Conservation (phyloP, 2,888 invertebrate genomes). For the Cactoblastis cactorum region DNA sequence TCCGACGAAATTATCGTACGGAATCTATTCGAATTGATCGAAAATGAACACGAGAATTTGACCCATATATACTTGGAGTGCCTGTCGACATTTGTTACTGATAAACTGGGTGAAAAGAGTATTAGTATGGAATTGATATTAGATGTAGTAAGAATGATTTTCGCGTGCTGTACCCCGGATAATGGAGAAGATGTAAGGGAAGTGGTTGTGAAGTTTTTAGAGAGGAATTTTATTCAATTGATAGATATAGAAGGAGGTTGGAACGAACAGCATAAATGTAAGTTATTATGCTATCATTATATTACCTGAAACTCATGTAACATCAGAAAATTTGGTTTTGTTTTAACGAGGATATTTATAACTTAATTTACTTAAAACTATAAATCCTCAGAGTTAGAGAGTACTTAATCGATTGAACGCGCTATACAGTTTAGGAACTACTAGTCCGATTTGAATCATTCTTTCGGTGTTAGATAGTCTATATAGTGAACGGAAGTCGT, state of each 20-base stretch:
- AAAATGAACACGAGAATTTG: constrained; percentile 49
- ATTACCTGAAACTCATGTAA: too few relatives aligned
- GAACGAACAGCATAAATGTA: constrained; percentile 39
- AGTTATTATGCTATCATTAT: too few relatives aligned
- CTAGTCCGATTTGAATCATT: too few relatives aligned
- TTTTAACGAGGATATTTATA: too few relatives aligned
- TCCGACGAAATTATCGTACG: constrained; percentile 33
- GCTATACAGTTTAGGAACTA: too few relatives aligned
- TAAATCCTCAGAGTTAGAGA: too few relatives aligned
- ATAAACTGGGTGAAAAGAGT: constrained; percentile 24
- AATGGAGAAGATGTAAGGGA: constrained; percentile 39
- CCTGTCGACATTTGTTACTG: constrained; percentile 38
- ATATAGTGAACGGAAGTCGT: too few relatives aligned
- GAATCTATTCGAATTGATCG: constrained; percentile 38
- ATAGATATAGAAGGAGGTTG: constrained; percentile 25
- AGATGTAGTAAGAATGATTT: constrained; percentile 40
- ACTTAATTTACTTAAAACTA: too few relatives aligned
- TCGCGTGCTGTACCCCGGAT: constrained; percentile 46
- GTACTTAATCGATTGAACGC: too few relatives aligned
- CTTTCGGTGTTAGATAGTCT: too few relatives aligned
- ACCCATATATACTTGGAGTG: constrained; percentile 54
- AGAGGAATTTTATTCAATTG: constrained; percentile 32
- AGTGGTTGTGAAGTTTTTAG: constrained; percentile 46
- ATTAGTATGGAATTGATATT: constrained; percentile 26
- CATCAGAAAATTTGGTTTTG: too few relatives aligned